Base-by-base conservation (phyloP, 2,113 vertebrate species). In the Neolamprologus sp. region DNA sequence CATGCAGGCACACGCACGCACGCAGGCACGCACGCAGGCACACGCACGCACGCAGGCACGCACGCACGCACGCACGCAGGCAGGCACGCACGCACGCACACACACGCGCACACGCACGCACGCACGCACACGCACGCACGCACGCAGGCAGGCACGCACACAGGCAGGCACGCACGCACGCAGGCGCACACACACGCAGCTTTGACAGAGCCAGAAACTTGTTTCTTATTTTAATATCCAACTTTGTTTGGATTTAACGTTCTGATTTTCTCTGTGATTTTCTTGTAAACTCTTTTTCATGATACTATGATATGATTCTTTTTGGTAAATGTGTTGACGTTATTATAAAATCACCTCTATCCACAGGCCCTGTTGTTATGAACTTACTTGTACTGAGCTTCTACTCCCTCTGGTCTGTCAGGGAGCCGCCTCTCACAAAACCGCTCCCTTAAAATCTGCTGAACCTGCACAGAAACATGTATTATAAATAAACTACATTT, bases 341-440 rank as follows among this genome's bases (percentile, higher is more conserved):
- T 23, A 40, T 42, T 71, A 23, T 6, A 16, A 26, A 26, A 16
- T 73, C 65, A 16, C 65, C 65, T 73, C 68, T 26, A 17, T 26
- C 4, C 23, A 28, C 14, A 45, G 23, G 1, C 14, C 14, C 71
- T 2, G 42, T 19, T 49, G 47, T 14, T 16, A 57, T 78, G 5
- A 55, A 88, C 98, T 78, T 95, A 99, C 99, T 96, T 98, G 94
- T 98, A 96, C 75, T 99, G 98, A 37, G 96, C 94, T 3, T 98
- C 97, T 47, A 97, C 8, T 85, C 97, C 98, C 91, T 97, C 96
- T 0, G 96, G 95, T 19, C 92, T 96, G 42, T 93, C 94, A 21
- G 96, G 92, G 35, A 96, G 91, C 88, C 13, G 85, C 75, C 91
- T 93, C 45, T 94, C 94, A 88, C 98, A 99, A 85, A 98, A 95